Evolutionary conservation across 2,888 invertebrate genomes (phyloP), one percentile per base, ranked within the genome.

Genomic region (Pseudoips prasinana): DNA sequence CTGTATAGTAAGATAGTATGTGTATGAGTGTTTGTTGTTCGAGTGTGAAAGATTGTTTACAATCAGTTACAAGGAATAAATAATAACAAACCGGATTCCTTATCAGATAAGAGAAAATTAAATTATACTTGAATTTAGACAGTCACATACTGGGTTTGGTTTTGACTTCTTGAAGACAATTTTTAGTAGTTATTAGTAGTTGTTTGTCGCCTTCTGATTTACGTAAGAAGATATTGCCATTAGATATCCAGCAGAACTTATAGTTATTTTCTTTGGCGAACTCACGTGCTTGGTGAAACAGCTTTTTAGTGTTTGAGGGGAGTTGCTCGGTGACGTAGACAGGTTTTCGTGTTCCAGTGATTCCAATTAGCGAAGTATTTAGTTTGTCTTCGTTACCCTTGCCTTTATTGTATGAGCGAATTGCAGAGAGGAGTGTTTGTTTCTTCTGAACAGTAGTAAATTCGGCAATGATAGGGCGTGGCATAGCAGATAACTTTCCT

Each of bases 121-220:
- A 18, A 25, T 0, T 14, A 25, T 5, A 1, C 5, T 11, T 3
- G 8, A n/a, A n/a, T n/a, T n/a, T 18, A 18, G 18, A 18, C 7
- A 34, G 29, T 34, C 29, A 34, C 8, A 8, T 22, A 8, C 6
- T 11, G 1, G 4, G 11, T n/a, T n/a, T n/a, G 7, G 1, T 0
- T 8, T n/a, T n/a, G 1, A 29, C 9, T 3, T 29, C 25, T 10
- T 7, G 25, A 1, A 35, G 29, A 2, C 2, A 7, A 3, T 17
- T 25, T 24, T 22, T 22, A 3, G 8, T 6, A 3, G 7, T 22
- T 6, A 8, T 22, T 17, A 22, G 8, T 1, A 8, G 9, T 7
- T 26, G 30, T n/a, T 22, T 35, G 2, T 30, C 30, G 1, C 29
- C 30, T 5, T 29, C 26, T 8, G 7, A 1, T 10, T 30, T 35